Evolutionary conservation across 2,797 vertebrate species (phyloP), one percentile per base, ranked within the genome.

Genomic region (Cottoperca gobio): DNA sequence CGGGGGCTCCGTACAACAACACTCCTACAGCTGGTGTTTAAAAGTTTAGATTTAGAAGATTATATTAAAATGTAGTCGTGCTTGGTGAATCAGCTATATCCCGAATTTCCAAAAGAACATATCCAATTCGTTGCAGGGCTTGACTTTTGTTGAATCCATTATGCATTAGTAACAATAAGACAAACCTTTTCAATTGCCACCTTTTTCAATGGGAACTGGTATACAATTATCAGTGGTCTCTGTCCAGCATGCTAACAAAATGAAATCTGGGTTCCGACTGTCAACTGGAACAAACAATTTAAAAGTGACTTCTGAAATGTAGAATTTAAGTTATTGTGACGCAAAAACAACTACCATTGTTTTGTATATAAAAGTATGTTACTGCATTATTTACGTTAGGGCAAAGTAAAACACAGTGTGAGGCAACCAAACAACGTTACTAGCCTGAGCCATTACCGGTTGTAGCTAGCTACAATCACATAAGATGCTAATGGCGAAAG

Each of bases 181-280:
- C 6, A 55, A 10, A 1, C 1, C 14, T 1, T 0, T 28, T n/a
- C 0, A 45, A 66, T n/a, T 0, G 4, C 0, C 14, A 39, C 0
- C 0, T 40, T 33, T 76, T 58, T 10, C 33, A 62, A 19, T 23
- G 28, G 35, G 16, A n/a, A 40, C 16, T 53, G 24, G 40, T 14
- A 0, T 0, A 5, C 9, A 46, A 17, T 13, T 16, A 8, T n/a
- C 3, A 48, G n/a, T 2, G 19, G 19, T 48, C 49, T 0, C 26
- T 42, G 3, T 19, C 3, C 24, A 21, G n/a, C 45, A 26, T 68
- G 42, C 78, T 72, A 72, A 59, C 55, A 67, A 8, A 23, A 66
- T 14, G 5, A 33, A 1, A n/a, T 1, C 10, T 17, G 21, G 31
- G 19, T 6, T 33, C 39, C 7, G 24, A 59, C 52, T 71, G 65